A percentile compares a stretch with the other conserved stretches of the same genome.
Conservation (phyloP, 2,888 invertebrate genomes). For the Thymelicus sylvestris region DNA sequence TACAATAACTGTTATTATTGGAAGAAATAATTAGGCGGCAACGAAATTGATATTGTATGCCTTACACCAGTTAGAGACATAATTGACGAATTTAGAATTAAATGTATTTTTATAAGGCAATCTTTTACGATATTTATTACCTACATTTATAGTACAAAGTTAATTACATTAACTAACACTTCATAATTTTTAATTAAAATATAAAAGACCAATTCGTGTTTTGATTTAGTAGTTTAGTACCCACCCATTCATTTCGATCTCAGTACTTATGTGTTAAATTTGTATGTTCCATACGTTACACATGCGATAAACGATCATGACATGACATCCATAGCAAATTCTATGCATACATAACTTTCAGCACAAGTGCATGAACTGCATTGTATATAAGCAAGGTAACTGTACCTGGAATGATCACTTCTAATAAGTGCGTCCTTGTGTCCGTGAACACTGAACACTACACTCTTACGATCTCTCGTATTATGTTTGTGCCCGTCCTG, state of each 20-base stretch:
- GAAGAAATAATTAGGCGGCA: conserved; percentile 12
- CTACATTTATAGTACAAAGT: conserved; percentile 48
- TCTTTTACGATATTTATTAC: conserved; percentile 35
- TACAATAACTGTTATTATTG: neutral
- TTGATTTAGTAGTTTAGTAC: conserved; percentile 84
- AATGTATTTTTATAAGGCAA: conserved; percentile 28
- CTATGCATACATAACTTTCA: conserved; percentile 48
- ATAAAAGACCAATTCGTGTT: conserved; percentile 80
- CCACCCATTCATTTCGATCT: conserved; percentile 44
- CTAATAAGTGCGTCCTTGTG: conserved; percentile 46
- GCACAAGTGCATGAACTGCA: conserved; percentile 73
- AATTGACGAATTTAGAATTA: conserved; percentile 26
- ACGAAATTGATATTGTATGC: conserved; percentile 25
- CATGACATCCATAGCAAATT: conserved; percentile 43
- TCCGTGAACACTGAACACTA: conserved; percentile 74
- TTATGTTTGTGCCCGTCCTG: conserved; percentile 23
- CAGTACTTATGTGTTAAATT: conserved; percentile 28
- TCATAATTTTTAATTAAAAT: conserved; percentile 79
- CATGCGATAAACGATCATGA: conserved; percentile 24
- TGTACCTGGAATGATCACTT: conserved; percentile 59
- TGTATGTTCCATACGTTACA: conserved; percentile 29
- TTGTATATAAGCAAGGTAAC: conserved; percentile 76
- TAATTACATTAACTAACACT: conserved; percentile 71
- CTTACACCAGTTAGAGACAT: conserved; percentile 19
- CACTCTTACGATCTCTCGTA: conserved; percentile 43